Evolutionary conservation across 2,797 vertebrate genomes (phyloP).

Genomic region (Anguilla megastoma): DNA sequence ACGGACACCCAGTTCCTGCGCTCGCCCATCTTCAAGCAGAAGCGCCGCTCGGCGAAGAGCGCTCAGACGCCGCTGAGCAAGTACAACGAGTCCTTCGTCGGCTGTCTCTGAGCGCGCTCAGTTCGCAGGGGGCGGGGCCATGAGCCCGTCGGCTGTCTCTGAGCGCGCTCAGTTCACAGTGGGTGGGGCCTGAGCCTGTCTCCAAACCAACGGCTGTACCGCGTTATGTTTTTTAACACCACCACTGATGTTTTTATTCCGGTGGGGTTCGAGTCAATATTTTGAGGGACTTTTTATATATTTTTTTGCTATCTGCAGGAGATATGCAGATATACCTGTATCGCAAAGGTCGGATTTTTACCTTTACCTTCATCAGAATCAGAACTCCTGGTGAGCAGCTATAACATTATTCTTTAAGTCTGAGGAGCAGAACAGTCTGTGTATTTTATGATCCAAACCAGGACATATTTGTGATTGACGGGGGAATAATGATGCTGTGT

Average conservation of each 20-base stretch:
- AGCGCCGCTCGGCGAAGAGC: conserved; percentile 61
- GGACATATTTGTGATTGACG: background rate
- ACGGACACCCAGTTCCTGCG: conserved; percentile 86
- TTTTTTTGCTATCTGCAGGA: no score
- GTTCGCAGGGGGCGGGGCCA: no score
- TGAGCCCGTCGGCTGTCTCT: no score
- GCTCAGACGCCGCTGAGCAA: conserved; percentile 59
- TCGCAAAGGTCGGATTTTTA: background rate
- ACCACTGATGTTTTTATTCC: no score
- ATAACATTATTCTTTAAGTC: no score
- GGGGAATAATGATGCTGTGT: background rate
- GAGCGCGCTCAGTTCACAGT: no score
- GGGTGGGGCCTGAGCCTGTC: no score
- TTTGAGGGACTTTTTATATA: background rate
- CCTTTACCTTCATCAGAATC: background rate
- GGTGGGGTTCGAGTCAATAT: background rate
- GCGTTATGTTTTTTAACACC: no score
- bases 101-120: background rate
- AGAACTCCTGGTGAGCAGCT: background rate
- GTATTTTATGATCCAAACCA: background rate
- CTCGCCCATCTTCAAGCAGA: conserved; percentile 89
- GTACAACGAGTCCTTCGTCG: conserved; percentile 79
- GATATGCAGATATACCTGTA: background rate
- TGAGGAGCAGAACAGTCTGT: background rate
- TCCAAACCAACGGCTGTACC: no score